These are phyloP conservation scores for Acridotheres tristis DNA, from an alignment of 2,797 vertebrate species.

Conservation along the genomic window DNA sequence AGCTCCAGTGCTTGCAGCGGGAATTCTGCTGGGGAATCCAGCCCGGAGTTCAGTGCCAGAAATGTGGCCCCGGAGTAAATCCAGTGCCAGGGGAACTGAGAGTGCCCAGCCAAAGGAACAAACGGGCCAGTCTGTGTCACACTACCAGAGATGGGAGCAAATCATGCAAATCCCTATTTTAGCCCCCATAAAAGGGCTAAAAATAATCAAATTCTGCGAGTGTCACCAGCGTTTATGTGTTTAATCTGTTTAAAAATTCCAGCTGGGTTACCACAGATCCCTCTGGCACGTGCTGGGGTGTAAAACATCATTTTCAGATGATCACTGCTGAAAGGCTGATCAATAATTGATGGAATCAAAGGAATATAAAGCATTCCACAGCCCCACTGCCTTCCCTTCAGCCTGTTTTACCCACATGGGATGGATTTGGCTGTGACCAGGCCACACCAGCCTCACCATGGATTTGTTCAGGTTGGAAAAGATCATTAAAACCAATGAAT, in stretches of 20 bases:
- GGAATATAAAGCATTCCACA: background rate
- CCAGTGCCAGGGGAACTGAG: background rate
- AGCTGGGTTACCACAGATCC: background rate
- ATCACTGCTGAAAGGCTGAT: background rate
- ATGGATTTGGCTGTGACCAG: background rate
- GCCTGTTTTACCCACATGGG: background rate
- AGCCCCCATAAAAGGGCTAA: background rate
- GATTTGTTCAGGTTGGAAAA: background rate
- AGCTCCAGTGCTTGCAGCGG: background rate
- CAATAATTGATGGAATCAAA: background rate
- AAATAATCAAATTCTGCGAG: too few relatives aligned
- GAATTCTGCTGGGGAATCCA: background rate
- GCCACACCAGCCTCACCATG: background rate
- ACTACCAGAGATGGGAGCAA: background rate
- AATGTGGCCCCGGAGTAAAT: background rate
- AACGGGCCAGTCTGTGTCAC: background rate
- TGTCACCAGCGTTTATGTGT: background rate
- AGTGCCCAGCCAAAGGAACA: background rate
- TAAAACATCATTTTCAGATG: background rate
- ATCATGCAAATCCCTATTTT: background rate
- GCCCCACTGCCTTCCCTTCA: background rate
- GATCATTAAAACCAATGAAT: fast-evolving
- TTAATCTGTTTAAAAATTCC: background rate
- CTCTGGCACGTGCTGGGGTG: background rate
- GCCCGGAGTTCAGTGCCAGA: background rate